Base-by-base conservation (phyloP, 2,113 vertebrate species). In the Gallinago media region DNA sequence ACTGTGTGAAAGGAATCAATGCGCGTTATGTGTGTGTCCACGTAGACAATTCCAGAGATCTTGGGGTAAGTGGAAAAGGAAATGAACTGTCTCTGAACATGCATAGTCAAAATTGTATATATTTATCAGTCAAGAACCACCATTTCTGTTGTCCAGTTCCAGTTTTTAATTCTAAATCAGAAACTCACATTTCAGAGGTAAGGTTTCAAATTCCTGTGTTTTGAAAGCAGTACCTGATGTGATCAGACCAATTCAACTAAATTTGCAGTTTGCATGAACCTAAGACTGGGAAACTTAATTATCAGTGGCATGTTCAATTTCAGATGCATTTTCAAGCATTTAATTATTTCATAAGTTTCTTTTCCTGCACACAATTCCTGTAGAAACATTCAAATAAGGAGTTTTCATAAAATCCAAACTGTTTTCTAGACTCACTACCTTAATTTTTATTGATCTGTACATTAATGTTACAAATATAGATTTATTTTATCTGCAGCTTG, bases 21-120 rank as follows among this genome's bases (percentile, higher is more conserved):
- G 99, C 99, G 29, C 98, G 99, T 81, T 99, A 99, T 7, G 99
- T 99, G 17, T 99, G 99, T 78, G 98, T 99, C 71, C 99, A 99
- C 26, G 99, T 99, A 62, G 99, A 99, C 98, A 99, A 99, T 98
- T 99, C 99, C 89, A 98, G 99, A 91, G 99, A 99, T 97, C 99
- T 99, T 73, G 99, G 99, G 98, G 99, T 99, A 98, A 99, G 98
- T 93, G 59, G 50, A 77, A 34, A 54, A 38, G 54, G 3, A 58
- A 82, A 79, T 67, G 2, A 49, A 59, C 38, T 56, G 5, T 44
- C 14, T 70, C 8, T 62, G 15, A 54, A 81, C 15, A 10, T 71
- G 17, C 36, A 38, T 29, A 50, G 22, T 46, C 47, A 25, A 68
- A 89, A 16, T 13, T 74, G 12, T 49, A 7, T 79, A 4, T 38